phyloP scores from a whole-genome alignment of 2,888 invertebrate species.

The Xestia c-nigrum region DNA sequence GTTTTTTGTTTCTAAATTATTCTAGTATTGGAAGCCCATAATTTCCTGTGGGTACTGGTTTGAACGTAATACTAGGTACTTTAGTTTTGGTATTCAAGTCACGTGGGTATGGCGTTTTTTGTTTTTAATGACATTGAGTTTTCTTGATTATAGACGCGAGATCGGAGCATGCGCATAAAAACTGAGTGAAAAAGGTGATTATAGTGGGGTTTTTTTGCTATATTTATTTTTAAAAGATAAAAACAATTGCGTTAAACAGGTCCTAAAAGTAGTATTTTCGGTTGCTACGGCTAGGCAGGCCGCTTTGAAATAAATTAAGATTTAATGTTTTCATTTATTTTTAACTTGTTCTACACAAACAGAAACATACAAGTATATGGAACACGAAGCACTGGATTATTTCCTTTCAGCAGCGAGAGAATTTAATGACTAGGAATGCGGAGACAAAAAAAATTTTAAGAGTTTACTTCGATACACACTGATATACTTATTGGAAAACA shows the following conservation, averaged over 20 bases:
- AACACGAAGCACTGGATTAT: neutral
- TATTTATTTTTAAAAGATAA: slow-evolving; percentile 16
- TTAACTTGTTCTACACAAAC: neutral
- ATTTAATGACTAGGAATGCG: neutral
- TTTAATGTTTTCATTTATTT: neutral
- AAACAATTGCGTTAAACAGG: slow-evolving; percentile 4
- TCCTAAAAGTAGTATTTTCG: neutral
- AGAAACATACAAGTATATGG: neutral
- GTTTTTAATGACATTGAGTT: slow-evolving; percentile 19
- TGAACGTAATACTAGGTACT: slow-evolving; percentile 11
- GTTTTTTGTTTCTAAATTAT: slow-evolving; percentile 33
- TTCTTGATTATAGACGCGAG: slow-evolving; percentile 37
- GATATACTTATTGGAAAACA: neutral
- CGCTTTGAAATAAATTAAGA: neutral
- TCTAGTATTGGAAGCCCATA: slow-evolving; percentile 20
- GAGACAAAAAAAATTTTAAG: too few relatives aligned
- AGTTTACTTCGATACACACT: neutral
- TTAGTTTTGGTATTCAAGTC: slow-evolving; percentile 23
- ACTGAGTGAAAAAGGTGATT: neutral
- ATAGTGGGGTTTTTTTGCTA: neutral
- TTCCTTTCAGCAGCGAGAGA: neutral
- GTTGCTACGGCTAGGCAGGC: too few relatives aligned
- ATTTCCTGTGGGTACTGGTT: slow-evolving; percentile 47
- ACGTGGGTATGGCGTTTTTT: slow-evolving; percentile 25
- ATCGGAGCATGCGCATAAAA: slow-evolving; percentile 15